Conservation (phyloP, 2,797 vertebrate species). For the Catharus ustulatus region DNA sequence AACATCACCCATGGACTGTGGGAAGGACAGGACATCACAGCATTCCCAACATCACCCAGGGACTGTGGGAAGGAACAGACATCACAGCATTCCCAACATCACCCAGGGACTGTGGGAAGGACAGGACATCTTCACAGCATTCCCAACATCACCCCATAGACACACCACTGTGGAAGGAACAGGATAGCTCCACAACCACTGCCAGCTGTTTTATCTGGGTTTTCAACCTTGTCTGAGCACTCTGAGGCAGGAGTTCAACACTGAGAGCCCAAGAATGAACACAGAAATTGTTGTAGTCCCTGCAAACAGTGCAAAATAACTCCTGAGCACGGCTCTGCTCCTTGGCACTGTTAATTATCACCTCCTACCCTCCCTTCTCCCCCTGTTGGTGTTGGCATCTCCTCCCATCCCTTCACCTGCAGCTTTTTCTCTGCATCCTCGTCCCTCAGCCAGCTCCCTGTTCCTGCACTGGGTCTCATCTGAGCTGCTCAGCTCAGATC, state of each 20-base stretch:
- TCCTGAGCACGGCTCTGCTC: fast-evolving
- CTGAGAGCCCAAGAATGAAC: not conserved
- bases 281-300: fast-evolving
- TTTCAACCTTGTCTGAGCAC: not conserved
- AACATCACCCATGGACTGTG: too few relatives aligned
- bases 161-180: too few relatives aligned
- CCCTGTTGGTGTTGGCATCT: fast-evolving
- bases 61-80: too few relatives aligned
- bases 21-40: too few relatives aligned
- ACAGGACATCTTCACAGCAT: too few relatives aligned
- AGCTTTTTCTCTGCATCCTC: not conserved
- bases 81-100: not conserved
- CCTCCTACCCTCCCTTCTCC: not conserved
- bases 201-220: fast-evolving
- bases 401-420: not conserved
- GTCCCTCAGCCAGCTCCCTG: not conserved
- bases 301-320: not conserved
- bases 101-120: too few relatives aligned
- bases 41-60: too few relatives aligned
- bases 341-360: not conserved
- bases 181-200: too few relatives aligned
- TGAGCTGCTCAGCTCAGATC: constrained; percentile 18
- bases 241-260: not conserved
- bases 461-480: not conserved
- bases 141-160: too few relatives aligned